These are phyloP conservation scores for Carettochelys insculpta DNA, from an alignment of 2,113 vertebrate genomes.

Conservation along the genomic window DNA sequence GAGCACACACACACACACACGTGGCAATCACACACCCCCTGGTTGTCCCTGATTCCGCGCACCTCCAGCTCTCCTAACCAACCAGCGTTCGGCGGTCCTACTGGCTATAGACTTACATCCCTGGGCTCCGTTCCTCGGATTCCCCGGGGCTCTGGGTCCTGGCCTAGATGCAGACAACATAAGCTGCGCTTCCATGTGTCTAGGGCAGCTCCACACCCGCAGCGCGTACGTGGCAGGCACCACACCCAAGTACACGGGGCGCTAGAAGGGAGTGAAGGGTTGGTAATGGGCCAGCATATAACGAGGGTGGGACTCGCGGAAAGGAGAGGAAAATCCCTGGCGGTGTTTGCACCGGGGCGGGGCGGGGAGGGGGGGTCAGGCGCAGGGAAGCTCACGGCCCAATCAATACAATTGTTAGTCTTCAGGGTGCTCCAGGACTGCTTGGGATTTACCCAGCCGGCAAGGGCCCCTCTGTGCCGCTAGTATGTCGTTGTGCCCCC, in stretches of 20 bases:
- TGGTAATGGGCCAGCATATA: no score
- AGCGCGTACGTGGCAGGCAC: background rate
- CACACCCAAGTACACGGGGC: background rate
- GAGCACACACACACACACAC: background rate
- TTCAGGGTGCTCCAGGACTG: no score
- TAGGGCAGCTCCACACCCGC: no score
- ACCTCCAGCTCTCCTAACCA: background rate
- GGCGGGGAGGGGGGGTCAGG: background rate
- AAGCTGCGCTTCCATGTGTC: background rate
- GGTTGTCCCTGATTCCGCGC: fast-evolving
- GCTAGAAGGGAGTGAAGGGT: background rate
- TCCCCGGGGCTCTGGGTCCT: background rate
- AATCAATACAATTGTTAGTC: no score
- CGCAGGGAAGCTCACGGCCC: no score
- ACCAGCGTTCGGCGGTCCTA: background rate
- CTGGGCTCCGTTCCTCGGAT: no score
- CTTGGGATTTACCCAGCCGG: no score
- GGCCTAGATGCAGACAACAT: background rate
- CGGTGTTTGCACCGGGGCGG: background rate
- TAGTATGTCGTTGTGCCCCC: no score
- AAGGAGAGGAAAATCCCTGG: background rate
- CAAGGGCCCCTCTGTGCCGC: no score
- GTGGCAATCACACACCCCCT: background rate
- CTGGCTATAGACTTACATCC: background rate
- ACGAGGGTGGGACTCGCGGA: no score